Evolutionary conservation across 1,140 invertebrate species (phyloP), one percentile per base, ranked within the genome.

Genomic region (Samia ricini): DNA sequence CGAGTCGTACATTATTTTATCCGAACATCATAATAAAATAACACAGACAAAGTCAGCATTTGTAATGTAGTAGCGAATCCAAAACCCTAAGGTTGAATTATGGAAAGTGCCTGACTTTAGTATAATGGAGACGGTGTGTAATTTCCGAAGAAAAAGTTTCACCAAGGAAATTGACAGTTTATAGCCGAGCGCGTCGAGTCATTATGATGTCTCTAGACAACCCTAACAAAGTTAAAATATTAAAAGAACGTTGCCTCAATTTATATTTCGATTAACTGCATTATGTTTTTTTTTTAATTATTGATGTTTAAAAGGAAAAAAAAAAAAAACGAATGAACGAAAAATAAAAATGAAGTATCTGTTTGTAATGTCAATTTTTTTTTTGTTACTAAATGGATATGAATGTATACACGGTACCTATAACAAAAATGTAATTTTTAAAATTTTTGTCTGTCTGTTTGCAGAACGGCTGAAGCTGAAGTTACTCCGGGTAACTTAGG

Each of bases 81-180:
- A 42, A 42, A 42, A 2, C 33, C 33, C 10, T 42, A 42, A 42
- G n/a, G 33, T 42, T 42, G 33, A 42, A 15, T 42, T 42, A 42
- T 42, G 33, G 15, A 56, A 56, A 56, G 24, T 24, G 22, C 20
- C 51, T 52, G 51, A 52, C 51, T 21, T 23, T 50, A 33, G 20
- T 20, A 52, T 49, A 51, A 50, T 29, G 51, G 33, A 22, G n/a
- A 26, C 56, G 29, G 49, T 19, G 10, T 56, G 42, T 36, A 51
- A 65, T 65, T 65, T 61, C 59, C 58, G 59, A 57, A 52, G 59
- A 33, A 49, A 51, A 59, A 65, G 3, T 56, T 65, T 65, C 59
- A 57, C 60, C 42, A 60, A 61, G 58, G 59, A 65, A 65, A 65
- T 65, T 65, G 58, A 61, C 64, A 60, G 42, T 61, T 61, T 57